Evolutionary conservation across 2,888 invertebrate genomes (phyloP).

Genomic region (Drosophila buzzatii): DNA sequence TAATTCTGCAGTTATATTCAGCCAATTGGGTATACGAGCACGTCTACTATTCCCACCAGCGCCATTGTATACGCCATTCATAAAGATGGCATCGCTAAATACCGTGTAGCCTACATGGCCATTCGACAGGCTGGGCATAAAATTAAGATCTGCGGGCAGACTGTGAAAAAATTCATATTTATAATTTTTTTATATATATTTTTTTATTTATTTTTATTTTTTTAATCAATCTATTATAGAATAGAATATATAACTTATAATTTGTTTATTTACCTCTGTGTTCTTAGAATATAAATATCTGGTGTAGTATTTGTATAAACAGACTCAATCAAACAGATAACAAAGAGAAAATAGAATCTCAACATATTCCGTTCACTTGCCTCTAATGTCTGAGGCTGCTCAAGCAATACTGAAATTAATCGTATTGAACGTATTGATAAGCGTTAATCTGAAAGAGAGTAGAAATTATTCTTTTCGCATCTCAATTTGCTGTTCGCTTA

Average conservation of each 20-base stretch:
- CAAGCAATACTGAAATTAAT: slow-evolving; percentile 35
- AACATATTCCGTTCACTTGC: slow-evolving; percentile 35
- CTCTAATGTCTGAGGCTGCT: slow-evolving; percentile 19
- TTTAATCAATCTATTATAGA: background rate
- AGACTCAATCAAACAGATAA: slow-evolving; percentile 16
- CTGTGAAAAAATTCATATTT: slow-evolving; percentile 72
- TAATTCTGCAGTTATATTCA: slow-evolving; percentile 84
- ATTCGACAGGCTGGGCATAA: slow-evolving; percentile 88
- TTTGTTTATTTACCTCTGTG: slow-evolving; percentile 46
- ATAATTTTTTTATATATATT: background rate
- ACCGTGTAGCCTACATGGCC: slow-evolving; percentile 88
- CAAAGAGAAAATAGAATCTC: slow-evolving; percentile 1
- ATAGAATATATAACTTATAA: background rate
- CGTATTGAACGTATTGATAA: slow-evolving; percentile 23
- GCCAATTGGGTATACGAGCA: slow-evolving; percentile 88
- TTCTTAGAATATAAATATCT: slow-evolving; percentile 49
- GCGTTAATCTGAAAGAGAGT: slow-evolving; percentile 8
- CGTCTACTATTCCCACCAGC: slow-evolving; percentile 87
- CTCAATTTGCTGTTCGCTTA: slow-evolving; percentile 9
- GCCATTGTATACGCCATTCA: slow-evolving; percentile 88
- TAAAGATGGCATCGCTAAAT: slow-evolving; percentile 87
- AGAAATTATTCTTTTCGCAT: background rate
- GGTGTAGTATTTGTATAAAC: slow-evolving; percentile 19
- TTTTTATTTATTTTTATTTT: too few relatives aligned
- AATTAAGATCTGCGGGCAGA: slow-evolving; percentile 86